Evolutionary conservation across 2,113 vertebrate genomes (phyloP).

Genomic region (Lates calcarifer): DNA sequence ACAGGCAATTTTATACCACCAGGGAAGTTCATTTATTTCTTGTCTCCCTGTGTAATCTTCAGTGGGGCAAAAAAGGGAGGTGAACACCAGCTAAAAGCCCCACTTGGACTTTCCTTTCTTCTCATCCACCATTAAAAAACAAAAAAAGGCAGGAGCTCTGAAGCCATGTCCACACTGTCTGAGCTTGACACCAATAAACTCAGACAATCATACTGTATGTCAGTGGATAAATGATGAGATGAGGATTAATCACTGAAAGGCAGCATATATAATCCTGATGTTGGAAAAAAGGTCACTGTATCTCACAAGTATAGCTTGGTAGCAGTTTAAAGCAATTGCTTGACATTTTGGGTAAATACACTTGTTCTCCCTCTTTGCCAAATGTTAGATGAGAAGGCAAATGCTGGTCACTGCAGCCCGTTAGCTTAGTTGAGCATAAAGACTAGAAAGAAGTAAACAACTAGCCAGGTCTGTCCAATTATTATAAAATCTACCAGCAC

Average conservation of each 20-base stretch:
- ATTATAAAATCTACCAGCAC: background rate
- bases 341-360: background rate
- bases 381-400: background rate
- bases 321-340: background rate
- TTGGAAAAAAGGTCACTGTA: background rate
- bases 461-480: background rate
- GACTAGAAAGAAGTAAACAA: background rate
- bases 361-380: background rate
- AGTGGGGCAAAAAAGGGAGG: background rate
- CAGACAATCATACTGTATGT: background rate
- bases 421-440: background rate
- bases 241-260: slow-evolving; percentile 19
- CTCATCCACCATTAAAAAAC: slow-evolving; percentile 25
- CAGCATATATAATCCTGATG: background rate
- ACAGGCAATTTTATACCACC: slow-evolving; percentile 64
- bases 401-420: background rate
- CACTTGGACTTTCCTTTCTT: slow-evolving; percentile 32
- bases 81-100: slow-evolving; percentile 31
- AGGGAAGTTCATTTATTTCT: slow-evolving; percentile 77
- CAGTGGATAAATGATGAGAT: slow-evolving; percentile 10
- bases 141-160: background rate
- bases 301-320: background rate
- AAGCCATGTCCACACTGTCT: slow-evolving; percentile 15
- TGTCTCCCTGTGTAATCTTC: slow-evolving; percentile 61
- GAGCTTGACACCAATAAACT: slow-evolving; percentile 22